These are phyloP conservation scores for Hydroisotoma schaefferi DNA, from an alignment of 2,888 invertebrate genomes.

Conservation along the genomic window DNA sequence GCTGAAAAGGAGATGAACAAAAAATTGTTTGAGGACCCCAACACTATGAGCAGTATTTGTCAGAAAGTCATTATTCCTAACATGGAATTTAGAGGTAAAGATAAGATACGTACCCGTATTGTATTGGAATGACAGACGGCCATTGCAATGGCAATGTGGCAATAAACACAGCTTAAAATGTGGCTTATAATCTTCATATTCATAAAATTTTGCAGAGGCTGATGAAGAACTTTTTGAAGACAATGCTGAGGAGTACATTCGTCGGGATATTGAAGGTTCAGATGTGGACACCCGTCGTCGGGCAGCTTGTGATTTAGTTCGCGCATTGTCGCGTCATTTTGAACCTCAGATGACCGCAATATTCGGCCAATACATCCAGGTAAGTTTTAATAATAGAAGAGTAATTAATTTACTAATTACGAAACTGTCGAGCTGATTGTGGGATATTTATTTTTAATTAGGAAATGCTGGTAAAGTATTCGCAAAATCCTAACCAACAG, in stretches of 20 bases:
- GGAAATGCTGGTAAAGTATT: constrained; percentile 75
- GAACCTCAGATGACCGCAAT: constrained; percentile 82
- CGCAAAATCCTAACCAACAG: constrained; percentile 67
- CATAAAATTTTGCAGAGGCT: constrained; percentile 62
- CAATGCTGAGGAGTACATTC: constrained; percentile 95
- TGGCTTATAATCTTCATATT: neutral
- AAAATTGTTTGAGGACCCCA: constrained; percentile 80
- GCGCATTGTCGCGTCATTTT: constrained; percentile 81
- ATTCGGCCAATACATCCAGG: constrained; percentile 81
- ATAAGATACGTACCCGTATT: neutral
- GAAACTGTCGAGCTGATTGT: neutral
- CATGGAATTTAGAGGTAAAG: constrained; percentile 84
- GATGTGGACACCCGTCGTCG: constrained; percentile 94
- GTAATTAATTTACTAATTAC: neutral
- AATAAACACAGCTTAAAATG: neutral
- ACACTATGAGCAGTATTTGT: constrained; percentile 83
- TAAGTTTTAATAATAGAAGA: constrained; percentile 51
- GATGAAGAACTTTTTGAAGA: constrained; percentile 97
- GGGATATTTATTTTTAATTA: constrained; percentile 48
- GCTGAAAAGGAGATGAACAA: constrained; percentile 87
- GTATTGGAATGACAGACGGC: neutral
- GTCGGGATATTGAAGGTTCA: constrained; percentile 95
- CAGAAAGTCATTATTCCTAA: constrained; percentile 99
- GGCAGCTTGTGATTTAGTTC: constrained; percentile 95
- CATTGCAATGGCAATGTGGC: too few relatives aligned